phyloP scores from a whole-genome alignment of 2,888 invertebrate species.

The Drosophila formosana region DNA sequence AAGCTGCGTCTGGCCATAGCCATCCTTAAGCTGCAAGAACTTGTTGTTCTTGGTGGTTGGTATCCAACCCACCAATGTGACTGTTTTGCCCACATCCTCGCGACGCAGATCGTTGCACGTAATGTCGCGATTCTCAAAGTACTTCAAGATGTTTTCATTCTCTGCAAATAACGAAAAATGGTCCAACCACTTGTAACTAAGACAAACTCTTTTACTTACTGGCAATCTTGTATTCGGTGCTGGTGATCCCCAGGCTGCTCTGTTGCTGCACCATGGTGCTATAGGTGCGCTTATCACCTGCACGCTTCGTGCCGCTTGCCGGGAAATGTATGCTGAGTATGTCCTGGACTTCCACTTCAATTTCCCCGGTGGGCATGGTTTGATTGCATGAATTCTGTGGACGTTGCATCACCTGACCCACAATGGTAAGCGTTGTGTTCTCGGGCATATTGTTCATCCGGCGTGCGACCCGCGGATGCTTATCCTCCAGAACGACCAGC shows the following conservation, averaged over 20 bases:
- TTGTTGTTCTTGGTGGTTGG: constrained; percentile 82
- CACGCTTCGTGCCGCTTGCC: constrained; percentile 67
- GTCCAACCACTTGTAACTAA: neutral
- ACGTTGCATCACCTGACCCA: constrained; percentile 83
- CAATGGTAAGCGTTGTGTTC: constrained; percentile 84
- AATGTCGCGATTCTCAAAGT: constrained; percentile 85
- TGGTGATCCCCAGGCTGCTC: constrained; percentile 82
- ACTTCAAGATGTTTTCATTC: constrained; percentile 84
- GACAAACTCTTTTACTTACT: constrained; percentile 69
- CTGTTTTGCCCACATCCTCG: constrained; percentile 82
- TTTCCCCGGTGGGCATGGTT: constrained; percentile 85
- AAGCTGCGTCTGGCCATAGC: constrained; percentile 85
- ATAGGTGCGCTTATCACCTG: constrained; percentile 83
- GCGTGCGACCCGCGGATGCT: constrained; percentile 84
- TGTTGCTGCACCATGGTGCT: constrained; percentile 82
- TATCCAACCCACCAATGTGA: constrained; percentile 85
- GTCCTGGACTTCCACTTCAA: constrained; percentile 85
- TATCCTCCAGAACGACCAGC: constrained; percentile 85
- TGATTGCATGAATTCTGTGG: constrained; percentile 84
- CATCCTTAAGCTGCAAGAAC: constrained; percentile 85
- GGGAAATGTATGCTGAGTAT: constrained; percentile 80
- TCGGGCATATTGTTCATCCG: constrained; percentile 85
- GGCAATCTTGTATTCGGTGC: constrained; percentile 85
- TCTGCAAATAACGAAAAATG: constrained; percentile 49
- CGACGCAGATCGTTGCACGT: constrained; percentile 85